phyloP scores from a whole-genome alignment of 1,140 invertebrate species.

The Musca domestica region DNA sequence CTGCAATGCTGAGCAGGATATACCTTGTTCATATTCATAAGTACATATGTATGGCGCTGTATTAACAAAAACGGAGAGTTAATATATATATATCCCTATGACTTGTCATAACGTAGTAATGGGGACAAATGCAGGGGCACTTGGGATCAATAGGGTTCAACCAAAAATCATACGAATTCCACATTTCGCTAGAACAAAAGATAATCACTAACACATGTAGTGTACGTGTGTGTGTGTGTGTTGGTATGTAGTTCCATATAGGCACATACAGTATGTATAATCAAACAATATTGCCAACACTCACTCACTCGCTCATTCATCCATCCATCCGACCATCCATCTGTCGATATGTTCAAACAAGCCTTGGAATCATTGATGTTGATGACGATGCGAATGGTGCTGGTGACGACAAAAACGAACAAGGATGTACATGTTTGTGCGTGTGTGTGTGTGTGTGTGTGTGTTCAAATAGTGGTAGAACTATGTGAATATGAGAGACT shows the following conservation, averaged over 20 bases:
- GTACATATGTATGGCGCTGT: too few species aligned
- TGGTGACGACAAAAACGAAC: slow-evolving; percentile 32
- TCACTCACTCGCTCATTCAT: too few species aligned
- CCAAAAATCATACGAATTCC: neutral
- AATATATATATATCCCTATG: neutral
- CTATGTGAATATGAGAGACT: neutral
- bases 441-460: neutral
- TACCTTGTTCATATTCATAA: too few species aligned
- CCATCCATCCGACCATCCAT: too few species aligned
- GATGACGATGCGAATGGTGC: slow-evolving; percentile 35
- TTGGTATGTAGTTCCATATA: too few species aligned
- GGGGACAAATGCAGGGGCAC: neutral
- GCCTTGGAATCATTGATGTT: slow-evolving; percentile 24
- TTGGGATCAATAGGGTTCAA: neutral
- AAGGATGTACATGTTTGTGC: slow-evolving; percentile 28
- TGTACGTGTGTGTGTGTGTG: neutral
- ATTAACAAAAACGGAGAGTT: neutral
- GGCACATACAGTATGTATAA: too few species aligned
- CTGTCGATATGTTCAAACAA: too few species aligned
- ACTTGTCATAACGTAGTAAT: neutral
- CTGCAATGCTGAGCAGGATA: too few species aligned
- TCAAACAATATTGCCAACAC: too few species aligned
- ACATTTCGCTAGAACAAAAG: neutral
- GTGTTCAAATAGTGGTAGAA: neutral
- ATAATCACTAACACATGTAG: slow-evolving; percentile 3